Conservation (phyloP, 2,113 vertebrate genomes). For the Malurus cyaneus region DNA sequence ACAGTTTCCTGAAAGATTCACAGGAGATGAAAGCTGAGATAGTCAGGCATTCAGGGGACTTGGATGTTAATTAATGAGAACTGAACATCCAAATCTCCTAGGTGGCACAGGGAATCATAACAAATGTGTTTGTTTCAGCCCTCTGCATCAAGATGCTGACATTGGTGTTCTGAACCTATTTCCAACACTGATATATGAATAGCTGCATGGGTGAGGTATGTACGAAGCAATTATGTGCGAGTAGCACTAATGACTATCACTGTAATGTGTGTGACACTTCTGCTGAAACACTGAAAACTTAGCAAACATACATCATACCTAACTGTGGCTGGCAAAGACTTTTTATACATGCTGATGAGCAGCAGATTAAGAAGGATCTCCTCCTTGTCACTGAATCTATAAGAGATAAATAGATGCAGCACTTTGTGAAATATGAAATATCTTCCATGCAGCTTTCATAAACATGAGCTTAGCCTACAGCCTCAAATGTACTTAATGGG, state of each 20-base stretch:
- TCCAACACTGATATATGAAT: background rate
- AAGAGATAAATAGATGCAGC: background rate
- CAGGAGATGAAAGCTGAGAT: background rate
- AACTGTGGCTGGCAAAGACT: background rate
- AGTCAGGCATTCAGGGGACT: background rate
- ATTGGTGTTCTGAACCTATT: background rate
- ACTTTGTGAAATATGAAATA: background rate
- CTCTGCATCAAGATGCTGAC: background rate
- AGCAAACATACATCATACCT: background rate
- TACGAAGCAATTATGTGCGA: background rate
- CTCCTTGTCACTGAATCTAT: background rate
- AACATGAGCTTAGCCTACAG: background rate
- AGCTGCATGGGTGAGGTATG: background rate
- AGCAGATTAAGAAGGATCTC: background rate
- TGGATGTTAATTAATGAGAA: background rate
- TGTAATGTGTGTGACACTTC: background rate
- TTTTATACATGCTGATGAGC: background rate
- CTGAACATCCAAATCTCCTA: background rate
- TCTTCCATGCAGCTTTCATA: background rate
- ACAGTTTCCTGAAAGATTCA: background rate
- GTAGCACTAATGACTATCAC: background rate
- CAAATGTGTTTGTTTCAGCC: background rate
- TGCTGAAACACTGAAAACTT: conserved; percentile 1
- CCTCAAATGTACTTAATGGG: background rate
- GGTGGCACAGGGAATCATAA: background rate